These are phyloP conservation scores for Drosophila quinaria DNA, from an alignment of 2,888 invertebrate species.

Conservation along the genomic window DNA sequence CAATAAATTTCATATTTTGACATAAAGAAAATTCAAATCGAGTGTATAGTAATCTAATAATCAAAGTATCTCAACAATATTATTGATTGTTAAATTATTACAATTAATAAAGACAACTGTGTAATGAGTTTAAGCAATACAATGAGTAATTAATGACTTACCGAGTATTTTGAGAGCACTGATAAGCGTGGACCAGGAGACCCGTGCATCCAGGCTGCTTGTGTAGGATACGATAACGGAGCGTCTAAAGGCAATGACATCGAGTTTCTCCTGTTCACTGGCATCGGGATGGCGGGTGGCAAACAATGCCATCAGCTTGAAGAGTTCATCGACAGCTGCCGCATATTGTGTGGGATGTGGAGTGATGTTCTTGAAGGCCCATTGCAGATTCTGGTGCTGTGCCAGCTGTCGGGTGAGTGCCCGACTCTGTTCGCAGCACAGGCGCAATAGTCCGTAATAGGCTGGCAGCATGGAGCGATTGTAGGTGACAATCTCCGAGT, in stretches of 20 bases:
- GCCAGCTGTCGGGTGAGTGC: slow-evolving; percentile 94
- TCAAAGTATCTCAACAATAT: too few species aligned
- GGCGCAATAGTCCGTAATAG: slow-evolving; percentile 94
- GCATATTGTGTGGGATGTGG: slow-evolving; percentile 98
- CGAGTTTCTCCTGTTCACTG: slow-evolving; percentile 91
- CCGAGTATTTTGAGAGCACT: slow-evolving; percentile 93
- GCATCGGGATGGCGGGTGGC: slow-evolving; percentile 93
- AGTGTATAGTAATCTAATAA: too few species aligned
- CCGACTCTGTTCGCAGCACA: slow-evolving; percentile 96
- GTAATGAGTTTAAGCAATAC: too few species aligned
- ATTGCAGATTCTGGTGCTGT: slow-evolving; percentile 97
- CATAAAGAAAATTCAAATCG: too few species aligned
- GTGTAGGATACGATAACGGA: slow-evolving; percentile 95
- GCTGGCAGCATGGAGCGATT: slow-evolving; percentile 97
- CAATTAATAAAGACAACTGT: too few species aligned
- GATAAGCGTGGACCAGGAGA: slow-evolving; percentile 97
- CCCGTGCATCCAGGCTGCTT: slow-evolving; percentile 94
- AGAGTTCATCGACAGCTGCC: slow-evolving; percentile 95
- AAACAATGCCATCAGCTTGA: slow-evolving; percentile 95
- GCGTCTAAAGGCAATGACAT: slow-evolving; percentile 94
- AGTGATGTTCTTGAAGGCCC: slow-evolving; percentile 98
- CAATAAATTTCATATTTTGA: too few species aligned
- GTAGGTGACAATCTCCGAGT: slow-evolving; percentile 97
- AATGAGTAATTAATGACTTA: slow-evolving; percentile 42
- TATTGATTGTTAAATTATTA: too few species aligned